Percentiles rank a stretch among this genome's conserved stretches.
Evolutionary conservation across 2,888 invertebrate species (phyloP).

Genomic region (Loripinus fragilis): DNA sequence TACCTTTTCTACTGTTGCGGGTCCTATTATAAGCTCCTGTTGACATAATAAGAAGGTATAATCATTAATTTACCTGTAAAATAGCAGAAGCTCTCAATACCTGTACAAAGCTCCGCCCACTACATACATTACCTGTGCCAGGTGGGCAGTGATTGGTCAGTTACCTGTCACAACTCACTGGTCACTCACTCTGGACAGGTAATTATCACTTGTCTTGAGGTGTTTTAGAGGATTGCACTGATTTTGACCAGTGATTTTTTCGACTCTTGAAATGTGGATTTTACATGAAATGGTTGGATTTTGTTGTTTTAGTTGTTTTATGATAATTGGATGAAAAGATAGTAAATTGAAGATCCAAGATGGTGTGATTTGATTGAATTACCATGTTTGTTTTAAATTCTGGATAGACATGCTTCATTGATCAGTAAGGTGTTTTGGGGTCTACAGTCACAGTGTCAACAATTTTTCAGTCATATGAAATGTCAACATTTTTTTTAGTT

Average conservation of each 20-base stretch:
- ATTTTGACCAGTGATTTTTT: not conserved
- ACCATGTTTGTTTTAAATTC: no score
- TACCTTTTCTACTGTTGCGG: no score
- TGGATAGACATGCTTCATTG: no score
- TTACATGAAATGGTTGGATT: slow-evolving; percentile 6
- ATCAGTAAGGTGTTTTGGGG: no score
- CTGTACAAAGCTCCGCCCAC: slow-evolving; percentile 13
- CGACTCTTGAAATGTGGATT: slow-evolving; percentile 8
- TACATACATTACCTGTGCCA: slow-evolving; percentile 13
- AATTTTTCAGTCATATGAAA: no score
- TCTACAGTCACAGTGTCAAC: no score
- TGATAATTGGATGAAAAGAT: not conserved
- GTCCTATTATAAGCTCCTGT: not conserved
- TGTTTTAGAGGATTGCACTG: not conserved
- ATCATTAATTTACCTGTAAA: slow-evolving; percentile 21
- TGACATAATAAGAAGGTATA: slow-evolving; percentile 12
- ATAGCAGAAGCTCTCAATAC: not conserved
- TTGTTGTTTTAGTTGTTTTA: not conserved
- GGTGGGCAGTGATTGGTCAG: slow-evolving; percentile 20
- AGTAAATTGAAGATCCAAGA: not conserved
- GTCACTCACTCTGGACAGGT: slow-evolving; percentile 20
- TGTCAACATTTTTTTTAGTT: no score
- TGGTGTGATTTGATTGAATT: no score
- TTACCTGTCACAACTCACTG: slow-evolving; percentile 27
- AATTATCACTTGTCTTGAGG: not conserved